Evolutionary conservation across 2,888 invertebrate genomes (phyloP).

Genomic region (Drosophila kanekoi): DNA sequence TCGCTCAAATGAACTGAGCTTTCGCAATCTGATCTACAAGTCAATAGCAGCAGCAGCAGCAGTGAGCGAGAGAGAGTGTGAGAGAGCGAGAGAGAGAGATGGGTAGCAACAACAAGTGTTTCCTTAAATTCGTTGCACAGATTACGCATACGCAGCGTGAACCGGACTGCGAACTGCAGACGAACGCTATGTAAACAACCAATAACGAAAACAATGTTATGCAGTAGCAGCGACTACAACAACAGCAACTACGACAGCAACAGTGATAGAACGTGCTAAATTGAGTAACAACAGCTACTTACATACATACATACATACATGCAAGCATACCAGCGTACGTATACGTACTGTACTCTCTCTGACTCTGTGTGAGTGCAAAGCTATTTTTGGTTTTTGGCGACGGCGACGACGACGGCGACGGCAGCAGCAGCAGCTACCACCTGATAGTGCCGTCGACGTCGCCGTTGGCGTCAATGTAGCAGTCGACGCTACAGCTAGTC

Average conservation of each 20-base stretch:
- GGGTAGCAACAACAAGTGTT: constrained; percentile 47
- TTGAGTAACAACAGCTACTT: constrained; percentile 43
- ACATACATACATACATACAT: constrained; percentile 14
- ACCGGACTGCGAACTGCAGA: constrained; percentile 10
- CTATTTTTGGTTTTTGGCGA: constrained; percentile 54
- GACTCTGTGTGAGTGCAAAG: constrained; percentile 41
- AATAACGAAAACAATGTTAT: constrained; percentile 42
- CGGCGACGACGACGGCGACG: constrained; percentile 22
- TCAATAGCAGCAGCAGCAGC: constrained; percentile 4
- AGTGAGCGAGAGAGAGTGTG: background rate
- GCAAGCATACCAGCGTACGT: constrained; percentile 5
- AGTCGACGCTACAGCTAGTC: constrained; percentile 32
- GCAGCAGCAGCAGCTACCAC: constrained; percentile 39
- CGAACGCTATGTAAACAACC: constrained; percentile 42
- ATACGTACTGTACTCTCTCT: constrained; percentile 8
- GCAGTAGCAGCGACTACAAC: constrained; percentile 26
- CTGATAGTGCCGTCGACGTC: constrained; percentile 42
- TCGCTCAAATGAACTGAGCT: constrained; percentile 50
- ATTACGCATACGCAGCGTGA: constrained; percentile 49
- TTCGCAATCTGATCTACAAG: constrained; percentile 48
- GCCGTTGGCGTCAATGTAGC: constrained; percentile 14
- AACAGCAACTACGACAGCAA: constrained; percentile 22
- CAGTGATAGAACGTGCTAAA: constrained; percentile 48
- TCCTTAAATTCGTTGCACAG: constrained; percentile 19
- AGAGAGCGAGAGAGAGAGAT: background rate